Base-by-base conservation (phyloP, 2,888 invertebrate species). In the Leptopilina myrica region DNA sequence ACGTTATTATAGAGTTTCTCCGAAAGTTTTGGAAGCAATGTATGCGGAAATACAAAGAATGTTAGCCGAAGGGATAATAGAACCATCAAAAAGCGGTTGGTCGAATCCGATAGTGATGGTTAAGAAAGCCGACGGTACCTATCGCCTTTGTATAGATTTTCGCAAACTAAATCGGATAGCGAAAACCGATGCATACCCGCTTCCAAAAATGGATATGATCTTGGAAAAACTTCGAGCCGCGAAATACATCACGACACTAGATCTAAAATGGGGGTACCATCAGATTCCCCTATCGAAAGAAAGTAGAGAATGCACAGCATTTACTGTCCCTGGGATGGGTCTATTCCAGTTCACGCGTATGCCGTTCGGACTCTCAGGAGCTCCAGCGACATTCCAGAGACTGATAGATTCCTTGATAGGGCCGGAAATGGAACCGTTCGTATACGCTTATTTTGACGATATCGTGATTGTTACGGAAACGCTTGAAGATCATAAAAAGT, bases 211-310 rank as follows among this genome's bases (percentile, higher is more conserved):
- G 33, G 83, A 83, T 0, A 78, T 83, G 3, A 90, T 88, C 11
- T 73, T 89, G 33, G 85, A 88, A 49, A 83, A 84, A 46, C 80
- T 90, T 1, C 77, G 87, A 0, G 80, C 84, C 33, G 88, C 89
- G 6, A 79, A 81, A 33, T 91, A 84, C 69, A 83, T 91, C 11
- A 85, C 85, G 0, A 88, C 88, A 0, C 76, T 90, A 0, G 90
- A 91, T 79, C 73, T 86, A 9, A 86, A 83, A 46, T 82, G 84
- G 5, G 89, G 88, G 0, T 89, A 87, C 76, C 85, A 82, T 67
- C 88, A 90, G 67, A 83, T 90, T 2, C 64, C 78, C 5, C 56
- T 87, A 66, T 80, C 66, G 6, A 76, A 83, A 46, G 49, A 76
- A 0, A 84, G 84, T 6, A 43, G 79, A 8, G 85, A 85, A 14